These are phyloP conservation scores for Deilephila porcellus DNA, from an alignment of 2,888 invertebrate species.

Conservation along the genomic window DNA sequence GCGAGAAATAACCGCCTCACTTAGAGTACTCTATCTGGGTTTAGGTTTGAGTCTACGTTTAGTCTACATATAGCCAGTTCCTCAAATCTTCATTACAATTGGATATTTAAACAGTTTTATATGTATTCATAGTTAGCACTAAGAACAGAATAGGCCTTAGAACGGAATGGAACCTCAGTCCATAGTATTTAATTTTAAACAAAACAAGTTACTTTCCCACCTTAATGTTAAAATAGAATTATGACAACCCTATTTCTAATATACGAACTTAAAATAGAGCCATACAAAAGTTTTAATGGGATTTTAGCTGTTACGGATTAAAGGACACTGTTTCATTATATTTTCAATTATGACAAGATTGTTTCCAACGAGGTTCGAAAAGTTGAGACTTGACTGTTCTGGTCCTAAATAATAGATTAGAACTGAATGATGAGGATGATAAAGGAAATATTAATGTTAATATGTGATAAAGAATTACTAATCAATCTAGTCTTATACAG, in stretches of 20 bases:
- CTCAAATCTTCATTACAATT: too few relatives aligned
- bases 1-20: too few relatives aligned
- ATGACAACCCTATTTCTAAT: background rate
- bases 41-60: too few relatives aligned
- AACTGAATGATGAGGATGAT: background rate
- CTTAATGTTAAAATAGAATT: background rate
- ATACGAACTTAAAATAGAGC: constrained; percentile 1
- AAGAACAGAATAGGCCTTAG: too few relatives aligned
- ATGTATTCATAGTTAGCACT: too few relatives aligned
- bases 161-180: too few relatives aligned
- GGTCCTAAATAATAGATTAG: background rate
- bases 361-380: background rate
- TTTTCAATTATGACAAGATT: constrained; percentile 19
- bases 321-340: constrained; percentile 20
- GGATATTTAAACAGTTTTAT: too few relatives aligned
- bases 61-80: too few relatives aligned
- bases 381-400: background rate
- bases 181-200: background rate
- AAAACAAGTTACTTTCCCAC: constrained; percentile 28
- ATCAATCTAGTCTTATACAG: background rate
- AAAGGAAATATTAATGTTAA: background rate
- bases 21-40: too few relatives aligned
- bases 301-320: constrained; percentile 17
- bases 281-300: constrained; percentile 27
- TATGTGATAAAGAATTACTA: background rate